phyloP scores from a whole-genome alignment of 1,140 invertebrate species.

The Penaeus vannamei region DNA sequence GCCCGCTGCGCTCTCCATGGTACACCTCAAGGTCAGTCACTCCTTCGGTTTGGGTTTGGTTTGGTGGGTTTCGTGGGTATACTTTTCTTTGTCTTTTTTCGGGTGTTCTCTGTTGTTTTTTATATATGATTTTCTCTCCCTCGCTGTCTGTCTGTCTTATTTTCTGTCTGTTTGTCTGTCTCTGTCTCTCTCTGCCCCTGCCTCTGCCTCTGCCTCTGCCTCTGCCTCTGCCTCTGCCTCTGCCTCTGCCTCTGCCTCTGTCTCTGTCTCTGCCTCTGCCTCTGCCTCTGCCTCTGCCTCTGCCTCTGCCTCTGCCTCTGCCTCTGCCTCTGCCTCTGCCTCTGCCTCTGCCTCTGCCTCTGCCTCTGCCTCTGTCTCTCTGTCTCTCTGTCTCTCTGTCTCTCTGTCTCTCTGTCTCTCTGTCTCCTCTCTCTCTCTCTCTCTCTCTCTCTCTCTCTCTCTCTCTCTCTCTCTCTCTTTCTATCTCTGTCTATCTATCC shows the following conservation, averaged over 20 bases:
- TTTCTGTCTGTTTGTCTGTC: no score
- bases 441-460: neutral
- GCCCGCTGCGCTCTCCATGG: slow-evolving; percentile 85
- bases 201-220: no score
- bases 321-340: no score
- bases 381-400: neutral
- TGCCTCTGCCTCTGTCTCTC: neutral
- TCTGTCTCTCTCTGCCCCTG: no score
- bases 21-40: slow-evolving; percentile 77
- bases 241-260: no score
- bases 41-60: neutral
- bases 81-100: no score
- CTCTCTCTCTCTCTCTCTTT: neutral
- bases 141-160: no score
- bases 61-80: neutral
- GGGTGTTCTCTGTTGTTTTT: no score
- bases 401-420: slow-evolving; percentile 5
- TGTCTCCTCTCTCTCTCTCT: neutral
- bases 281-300: no score
- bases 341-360: slow-evolving; percentile 7
- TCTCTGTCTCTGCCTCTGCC: no score
- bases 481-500: neutral
- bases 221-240: no score
- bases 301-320: neutral
- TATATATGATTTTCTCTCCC: no score